Base-by-base conservation (phyloP, 2,888 invertebrate genomes). In the Thalpophila matura region DNA sequence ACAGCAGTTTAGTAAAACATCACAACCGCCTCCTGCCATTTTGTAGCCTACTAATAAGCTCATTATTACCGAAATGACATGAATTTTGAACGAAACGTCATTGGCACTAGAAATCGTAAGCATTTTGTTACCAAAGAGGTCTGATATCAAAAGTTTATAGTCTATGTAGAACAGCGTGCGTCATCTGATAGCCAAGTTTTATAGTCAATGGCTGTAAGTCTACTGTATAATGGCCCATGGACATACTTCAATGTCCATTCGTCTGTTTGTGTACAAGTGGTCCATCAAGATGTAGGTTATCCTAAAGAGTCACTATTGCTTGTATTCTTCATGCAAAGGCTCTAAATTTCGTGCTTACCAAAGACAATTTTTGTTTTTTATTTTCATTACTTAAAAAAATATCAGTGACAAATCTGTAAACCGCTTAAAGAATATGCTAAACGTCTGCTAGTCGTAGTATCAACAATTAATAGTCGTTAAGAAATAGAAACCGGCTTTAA, bases 11-110 rank as follows among this genome's bases (percentile, higher is more conserved):
- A 74, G 75, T 74, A 85, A 82, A 63, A 68, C 69, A 77, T 92
- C 91, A 92, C 92, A 91, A 91, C 91, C 88, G 86, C 88, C 90
- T 83, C 82, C 81, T 81, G 80, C 82, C 74, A 79, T 79, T 74
- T 79, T 71, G 83, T 85, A 84, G 85, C 83, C 88, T 87, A 87
- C 74, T 72, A n/a, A 63, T 89, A 91, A 91, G 91, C 90, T 91
- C 91, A 83, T 89, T 74, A 69, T 75, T 68, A 69, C 53, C 76
- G 70, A 75, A 75, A 82, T 81, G 73, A 85, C 78, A 74, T 78
- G 68, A 81, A 85, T 78, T 83, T 71, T 71, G 72, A 80, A 80
- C 78, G 64, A 77, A 76, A 68, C 53, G 38, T 60, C 40, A 81
- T 87, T 88, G 86, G 87, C 88, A 90, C 86, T 83, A 80, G 75